Evolutionary conservation across 2,797 vertebrate species (phyloP).

Genomic region (Neoniphon sammara): DNA sequence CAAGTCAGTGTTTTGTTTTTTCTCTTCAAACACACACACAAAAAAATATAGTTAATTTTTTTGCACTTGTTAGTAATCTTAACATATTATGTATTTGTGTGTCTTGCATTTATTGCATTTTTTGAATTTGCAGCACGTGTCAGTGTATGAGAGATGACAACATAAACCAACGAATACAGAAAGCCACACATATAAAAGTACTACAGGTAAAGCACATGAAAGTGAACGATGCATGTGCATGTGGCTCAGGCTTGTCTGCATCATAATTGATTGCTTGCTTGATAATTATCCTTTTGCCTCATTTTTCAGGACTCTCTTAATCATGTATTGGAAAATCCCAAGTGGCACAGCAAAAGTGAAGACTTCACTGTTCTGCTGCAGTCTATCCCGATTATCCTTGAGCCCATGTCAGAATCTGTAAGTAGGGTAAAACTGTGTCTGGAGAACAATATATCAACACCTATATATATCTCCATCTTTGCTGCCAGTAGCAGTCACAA

Average conservation of each 20-base stretch:
- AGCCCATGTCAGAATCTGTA: constrained; percentile 55
- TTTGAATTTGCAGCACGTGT: constrained; percentile 48
- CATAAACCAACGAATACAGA: constrained; percentile 55
- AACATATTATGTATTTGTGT: neutral
- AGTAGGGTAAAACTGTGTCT: constrained; percentile 26
- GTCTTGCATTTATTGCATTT: neutral
- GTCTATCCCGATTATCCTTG: constrained; percentile 65
- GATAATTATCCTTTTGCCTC: neutral
- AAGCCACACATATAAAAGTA: constrained; percentile 60
- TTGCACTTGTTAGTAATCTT: neutral
- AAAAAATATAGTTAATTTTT: neutral
- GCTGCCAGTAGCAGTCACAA: neutral
- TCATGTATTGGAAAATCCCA: constrained; percentile 53
- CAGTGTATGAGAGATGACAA: constrained; percentile 49
- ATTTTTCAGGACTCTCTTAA: constrained; percentile 73
- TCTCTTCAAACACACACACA: neutral
- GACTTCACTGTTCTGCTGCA: constrained; percentile 78
- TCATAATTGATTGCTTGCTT: neutral
- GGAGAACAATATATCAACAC: neutral
- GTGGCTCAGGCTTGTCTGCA: neutral
- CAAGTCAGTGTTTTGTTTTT: constrained; percentile 61
- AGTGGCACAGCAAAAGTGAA: constrained; percentile 57
- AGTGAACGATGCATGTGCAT: neutral
- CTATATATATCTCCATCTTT: neutral
- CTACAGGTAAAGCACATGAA: constrained; percentile 71